Evolutionary conservation across 1,140 invertebrate species (phyloP).

Genomic region (Chionoecetes opilio): DNA sequence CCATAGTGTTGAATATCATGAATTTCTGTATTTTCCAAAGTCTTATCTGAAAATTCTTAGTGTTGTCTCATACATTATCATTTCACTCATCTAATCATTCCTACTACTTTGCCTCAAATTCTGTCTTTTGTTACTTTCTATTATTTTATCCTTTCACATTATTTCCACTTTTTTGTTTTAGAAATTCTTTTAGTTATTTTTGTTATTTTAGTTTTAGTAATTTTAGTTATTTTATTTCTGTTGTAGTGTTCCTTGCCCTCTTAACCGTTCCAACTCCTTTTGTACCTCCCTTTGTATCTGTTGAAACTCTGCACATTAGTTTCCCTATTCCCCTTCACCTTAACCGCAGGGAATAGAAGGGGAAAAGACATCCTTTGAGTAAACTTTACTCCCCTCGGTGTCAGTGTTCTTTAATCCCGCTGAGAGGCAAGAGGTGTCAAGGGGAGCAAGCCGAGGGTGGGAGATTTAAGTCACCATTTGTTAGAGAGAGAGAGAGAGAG

Average conservation of each 20-base stretch:
- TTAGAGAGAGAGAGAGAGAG: neutral
- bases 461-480: conserved; percentile 4
- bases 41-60: too few relatives aligned
- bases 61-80: too few relatives aligned
- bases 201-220: neutral
- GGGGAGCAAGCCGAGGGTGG: neutral
- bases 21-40: too few relatives aligned
- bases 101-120: too few relatives aligned
- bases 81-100: too few relatives aligned
- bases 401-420: neutral
- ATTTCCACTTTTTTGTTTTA: neutral
- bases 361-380: neutral
- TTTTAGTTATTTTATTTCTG: neutral
- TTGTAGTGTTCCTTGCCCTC: neutral
- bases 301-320: neutral
- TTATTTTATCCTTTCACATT: too few relatives aligned
- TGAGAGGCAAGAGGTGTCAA: neutral
- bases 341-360: neutral
- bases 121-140: too few relatives aligned
- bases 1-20: too few relatives aligned
- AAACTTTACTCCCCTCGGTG: neutral
- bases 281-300: neutral
- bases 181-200: too few relatives aligned
- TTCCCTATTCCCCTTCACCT: neutral
- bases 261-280: neutral